A percentile compares a stretch with the other conserved stretches of the same genome.
These are phyloP conservation scores for Ochropacha duplaris DNA, from an alignment of 2,888 invertebrate genomes.

Conservation along the genomic window DNA sequence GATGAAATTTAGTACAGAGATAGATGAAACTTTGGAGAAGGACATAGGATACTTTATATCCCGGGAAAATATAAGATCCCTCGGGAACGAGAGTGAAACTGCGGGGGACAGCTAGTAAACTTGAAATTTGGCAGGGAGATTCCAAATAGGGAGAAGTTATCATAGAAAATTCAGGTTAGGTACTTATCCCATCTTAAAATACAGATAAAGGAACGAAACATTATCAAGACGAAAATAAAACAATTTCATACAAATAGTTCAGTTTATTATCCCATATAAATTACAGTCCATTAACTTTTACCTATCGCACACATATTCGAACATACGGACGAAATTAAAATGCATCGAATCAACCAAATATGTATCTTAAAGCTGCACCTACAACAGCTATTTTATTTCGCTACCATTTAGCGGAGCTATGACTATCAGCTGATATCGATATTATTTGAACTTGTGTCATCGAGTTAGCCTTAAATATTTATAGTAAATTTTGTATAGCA, in stretches of 20 bases:
- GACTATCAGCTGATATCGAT: background rate
- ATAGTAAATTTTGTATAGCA: too few relatives aligned
- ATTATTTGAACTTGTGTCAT: background rate
- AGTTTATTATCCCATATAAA: slow-evolving; percentile 64
- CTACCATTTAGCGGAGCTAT: background rate
- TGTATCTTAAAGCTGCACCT: background rate
- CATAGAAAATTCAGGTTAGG: too few relatives aligned
- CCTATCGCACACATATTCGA: slow-evolving; percentile 46
- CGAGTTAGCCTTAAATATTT: too few relatives aligned
- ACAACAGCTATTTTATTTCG: background rate
- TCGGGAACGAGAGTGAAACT: too few relatives aligned
- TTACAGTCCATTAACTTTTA: slow-evolving; percentile 58
- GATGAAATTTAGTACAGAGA: too few relatives aligned
- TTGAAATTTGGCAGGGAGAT: too few relatives aligned
- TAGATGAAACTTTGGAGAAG: too few relatives aligned
- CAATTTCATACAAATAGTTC: slow-evolving; percentile 48
- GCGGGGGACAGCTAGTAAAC: too few relatives aligned
- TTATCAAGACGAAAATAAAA: slow-evolving; percentile 9
- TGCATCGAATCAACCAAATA: background rate
- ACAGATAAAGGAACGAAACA: slow-evolving; percentile 22
- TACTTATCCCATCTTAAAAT: too few relatives aligned
- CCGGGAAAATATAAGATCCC: too few relatives aligned
- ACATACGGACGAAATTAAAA: slow-evolving; percentile 32
- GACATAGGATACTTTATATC: too few relatives aligned
- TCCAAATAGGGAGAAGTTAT: too few relatives aligned